Evolutionary conservation across 2,888 invertebrate species (phyloP).

Genomic region (Oligia strigilis): DNA sequence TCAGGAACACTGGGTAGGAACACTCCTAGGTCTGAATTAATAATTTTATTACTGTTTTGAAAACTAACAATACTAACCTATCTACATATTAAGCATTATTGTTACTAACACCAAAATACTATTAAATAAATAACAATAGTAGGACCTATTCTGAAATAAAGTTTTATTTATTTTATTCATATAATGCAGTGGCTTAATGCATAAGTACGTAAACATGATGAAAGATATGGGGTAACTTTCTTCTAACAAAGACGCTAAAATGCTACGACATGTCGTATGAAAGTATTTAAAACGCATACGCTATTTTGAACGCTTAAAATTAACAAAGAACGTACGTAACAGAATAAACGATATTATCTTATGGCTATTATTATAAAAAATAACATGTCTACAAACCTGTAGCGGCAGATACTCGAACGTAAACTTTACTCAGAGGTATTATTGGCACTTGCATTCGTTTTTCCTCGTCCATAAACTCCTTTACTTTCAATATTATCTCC

Average conservation of each 20-base stretch:
- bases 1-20: no score
- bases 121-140: no score
- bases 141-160: no score
- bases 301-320: neutral
- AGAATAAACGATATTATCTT: neutral
- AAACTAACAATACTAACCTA: no score
- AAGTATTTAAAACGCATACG: neutral
- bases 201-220: neutral
- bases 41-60: no score
- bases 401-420: conserved; percentile 86
- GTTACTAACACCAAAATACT: no score
- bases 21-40: no score
- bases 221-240: neutral
- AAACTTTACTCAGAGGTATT: conserved; percentile 87
- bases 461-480: conserved; percentile 89
- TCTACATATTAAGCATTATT: no score
- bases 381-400: conserved; percentile 77
- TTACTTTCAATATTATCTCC: conserved; percentile 87
- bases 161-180: no score
- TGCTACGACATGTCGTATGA: neutral
- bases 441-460: conserved; percentile 89
- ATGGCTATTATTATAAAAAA: conserved; percentile 10
- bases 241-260: conserved; percentile 10
- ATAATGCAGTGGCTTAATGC: neutral
- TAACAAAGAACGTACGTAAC: neutral